Evolutionary conservation across 2,113 vertebrate species (phyloP), one percentile per base, ranked within the genome.

Genomic region (Austrofundulus limnaeus): DNA sequence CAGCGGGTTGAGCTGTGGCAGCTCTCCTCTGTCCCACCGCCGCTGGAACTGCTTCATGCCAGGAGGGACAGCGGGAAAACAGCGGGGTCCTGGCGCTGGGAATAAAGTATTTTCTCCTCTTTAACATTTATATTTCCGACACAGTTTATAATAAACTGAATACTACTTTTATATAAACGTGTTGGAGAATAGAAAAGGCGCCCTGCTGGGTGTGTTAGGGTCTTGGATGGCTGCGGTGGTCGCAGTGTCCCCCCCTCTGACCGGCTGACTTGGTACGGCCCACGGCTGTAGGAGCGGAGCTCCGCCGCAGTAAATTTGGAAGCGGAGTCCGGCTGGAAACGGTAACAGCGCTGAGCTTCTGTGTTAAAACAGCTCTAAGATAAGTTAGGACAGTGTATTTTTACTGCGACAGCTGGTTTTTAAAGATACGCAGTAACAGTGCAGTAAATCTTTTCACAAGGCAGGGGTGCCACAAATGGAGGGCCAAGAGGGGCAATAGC

Each of bases 211-310:
- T 0, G 0, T 0, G 17, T 41, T 42, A 46, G 62, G 17, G 2
- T 39, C 1, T 13, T 47, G 23, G 38, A 70, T 62, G 37, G 19
- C 12, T 17, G 3, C 4, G 2, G 2, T 28, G 2, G 1, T 55
- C 8, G 0, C 17, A 31, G 14, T n/a, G 4, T 5, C 1, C 38
- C 54, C 70, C 76, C 80, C 46, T 25, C 19, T 11, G 14, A 1
- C 15, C n/a, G 71, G 11, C 12, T 0, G 2, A 77, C 5, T 82
- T 92, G 89, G 92, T 92, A 90, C 81, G 66, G 82, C 78, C 91
- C 89, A 89, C 85, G 88, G 70, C 83, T 86, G 87, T 81, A n/a
- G 64, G 56, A 15, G 23, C 14, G 70, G 68, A 72, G 57, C 55
- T 75, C 57, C 65, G 81, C 73, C 24, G 85, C 81, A 76, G 61